These are phyloP conservation scores for Bubo blakistoni DNA, from an alignment of 2,113 vertebrate species.

Conservation along the genomic window DNA sequence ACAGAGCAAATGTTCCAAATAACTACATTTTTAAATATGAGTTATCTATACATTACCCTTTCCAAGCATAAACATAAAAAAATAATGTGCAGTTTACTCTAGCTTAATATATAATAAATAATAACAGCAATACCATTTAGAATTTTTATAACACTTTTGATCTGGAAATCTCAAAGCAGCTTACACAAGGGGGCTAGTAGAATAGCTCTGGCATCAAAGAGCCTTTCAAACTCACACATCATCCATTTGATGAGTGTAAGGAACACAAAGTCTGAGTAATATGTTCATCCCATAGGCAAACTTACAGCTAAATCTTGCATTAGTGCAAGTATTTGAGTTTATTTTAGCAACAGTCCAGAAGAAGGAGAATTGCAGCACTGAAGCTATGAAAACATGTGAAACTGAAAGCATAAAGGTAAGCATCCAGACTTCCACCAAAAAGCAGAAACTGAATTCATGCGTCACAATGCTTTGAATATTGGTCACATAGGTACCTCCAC, in stretches of 20 bases:
- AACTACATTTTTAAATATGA: not conserved
- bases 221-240: slow-evolving; percentile 15
- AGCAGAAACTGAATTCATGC: not conserved
- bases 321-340: not conserved
- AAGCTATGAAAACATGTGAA: not conserved
- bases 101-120: slow-evolving; percentile 49
- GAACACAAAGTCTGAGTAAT: not conserved
- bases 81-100: slow-evolving; percentile 5
- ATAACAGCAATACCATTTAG: slow-evolving; percentile 12
- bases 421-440: not conserved
- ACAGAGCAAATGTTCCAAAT: not conserved
- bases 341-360: not conserved
- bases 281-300: not conserved
- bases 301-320: not conserved
- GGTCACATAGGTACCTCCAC: not conserved
- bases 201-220: slow-evolving; percentile 1
- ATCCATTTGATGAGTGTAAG: not conserved
- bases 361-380: not conserved
- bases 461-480: not conserved
- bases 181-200: not conserved
- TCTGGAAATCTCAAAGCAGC: slow-evolving; percentile 25
- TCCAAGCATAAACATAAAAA: slow-evolving; percentile 19
- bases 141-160: slow-evolving; percentile 29
- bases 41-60: not conserved
- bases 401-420: not conserved